Conservation (phyloP, 2,113 vertebrate species). For the Glareola pratincola region DNA sequence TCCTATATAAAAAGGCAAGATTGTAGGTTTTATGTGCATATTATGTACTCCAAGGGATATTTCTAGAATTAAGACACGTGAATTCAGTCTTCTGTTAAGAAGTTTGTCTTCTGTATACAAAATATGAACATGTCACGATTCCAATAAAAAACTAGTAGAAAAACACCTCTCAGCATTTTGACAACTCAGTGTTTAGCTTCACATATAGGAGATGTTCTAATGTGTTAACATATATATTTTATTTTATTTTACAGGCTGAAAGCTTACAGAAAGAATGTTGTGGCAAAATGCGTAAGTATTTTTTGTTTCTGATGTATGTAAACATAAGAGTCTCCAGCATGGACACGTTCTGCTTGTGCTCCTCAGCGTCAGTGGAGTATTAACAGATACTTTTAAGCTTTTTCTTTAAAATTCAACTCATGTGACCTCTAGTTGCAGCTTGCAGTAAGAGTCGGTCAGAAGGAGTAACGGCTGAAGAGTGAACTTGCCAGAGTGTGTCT, state of each 20-base stretch:
- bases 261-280: constrained; percentile 91
- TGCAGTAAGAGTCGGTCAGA: background rate
- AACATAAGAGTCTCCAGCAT: background rate
- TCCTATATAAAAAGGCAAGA: background rate
- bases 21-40: background rate
- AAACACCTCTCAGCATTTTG: background rate
- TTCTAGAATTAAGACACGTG: background rate
- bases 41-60: background rate
- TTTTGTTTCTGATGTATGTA: background rate
- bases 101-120: background rate
- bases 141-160: background rate
- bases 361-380: background rate
- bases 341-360: background rate
- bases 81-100: background rate
- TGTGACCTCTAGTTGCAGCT: background rate
- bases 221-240: background rate
- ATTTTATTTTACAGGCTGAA: constrained; percentile 87
- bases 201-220: background rate
- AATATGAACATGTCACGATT: background rate
- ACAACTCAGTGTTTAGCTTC: background rate
- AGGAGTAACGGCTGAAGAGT: background rate
- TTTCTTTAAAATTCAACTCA: background rate
- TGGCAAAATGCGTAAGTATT: constrained; percentile 96
- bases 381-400: background rate
- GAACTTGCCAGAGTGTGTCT: background rate